Base-by-base conservation (phyloP, 2,888 invertebrate species). In the Buathra laborator region DNA sequence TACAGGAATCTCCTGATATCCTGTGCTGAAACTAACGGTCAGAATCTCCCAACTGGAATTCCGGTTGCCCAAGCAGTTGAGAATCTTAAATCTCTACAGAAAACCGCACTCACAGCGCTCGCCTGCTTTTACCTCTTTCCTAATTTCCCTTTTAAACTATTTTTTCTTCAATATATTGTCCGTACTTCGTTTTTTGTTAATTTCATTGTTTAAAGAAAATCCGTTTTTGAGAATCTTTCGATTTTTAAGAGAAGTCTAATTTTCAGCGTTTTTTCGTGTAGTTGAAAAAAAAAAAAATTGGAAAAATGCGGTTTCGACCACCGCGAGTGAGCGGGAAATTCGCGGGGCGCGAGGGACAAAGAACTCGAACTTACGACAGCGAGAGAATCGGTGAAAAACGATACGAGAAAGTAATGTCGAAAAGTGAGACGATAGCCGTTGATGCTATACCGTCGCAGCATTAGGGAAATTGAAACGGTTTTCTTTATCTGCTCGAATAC, bases 401-500 rank as follows among this genome's bases (percentile, higher is more conserved):
- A 43, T 48, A 66, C 51, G 72, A 66, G 66, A 72, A 37, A 72
- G 89, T 87, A 89, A 90, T 89, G 91, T 86, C 86, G 12, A 75
- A 90, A 90, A 91, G 90, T 87, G 90, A 89, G 89, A 87, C 32
- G 59, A 62, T 62, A 62, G 59, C 32, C 59, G 59, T 29, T 24
- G 48, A 12, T 51, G 48, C 37, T 75, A 62, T 75, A 51, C 88
- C 88, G 86, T 87, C 85, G 86, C 88, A 89, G 91, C 92, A 92
- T 92, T 92, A 92, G 92, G 92, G 91, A 92, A 92, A 92, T 92
- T 92, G 92, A 92, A 92, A 92, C 91, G 91, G 90, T 91, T 92
- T 91, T 92, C 92, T 90, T 91, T 91, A 91, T 91, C 91, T 87
- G 86, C 74, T 83, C 72, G 85, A 81, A 86, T 81, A 81, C 79